Percentiles rank a stretch among this genome's conserved stretches.
phyloP scores from a whole-genome alignment of 2,888 invertebrate genomes.

The Drosophila merina region DNA sequence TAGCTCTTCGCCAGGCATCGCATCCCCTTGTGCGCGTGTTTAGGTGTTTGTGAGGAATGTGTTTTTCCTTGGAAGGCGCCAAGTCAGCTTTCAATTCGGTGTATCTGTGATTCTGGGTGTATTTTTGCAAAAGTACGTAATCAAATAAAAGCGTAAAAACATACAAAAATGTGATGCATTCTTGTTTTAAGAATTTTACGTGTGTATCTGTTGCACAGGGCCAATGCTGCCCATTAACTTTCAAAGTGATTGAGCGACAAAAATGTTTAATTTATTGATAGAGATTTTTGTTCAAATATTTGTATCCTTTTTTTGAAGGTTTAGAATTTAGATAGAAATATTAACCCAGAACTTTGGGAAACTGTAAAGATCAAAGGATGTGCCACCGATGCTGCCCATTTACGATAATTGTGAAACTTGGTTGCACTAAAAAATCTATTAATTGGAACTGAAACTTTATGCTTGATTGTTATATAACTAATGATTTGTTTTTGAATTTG shows the following conservation, averaged over 20 bases:
- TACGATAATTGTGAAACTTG: neutral
- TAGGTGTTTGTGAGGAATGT: slow-evolving; percentile 25
- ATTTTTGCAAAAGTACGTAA: slow-evolving; percentile 25
- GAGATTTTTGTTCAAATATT: neutral
- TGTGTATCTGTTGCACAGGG: slow-evolving; percentile 43
- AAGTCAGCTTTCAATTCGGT: slow-evolving; percentile 16
- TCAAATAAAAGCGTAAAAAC: neutral
- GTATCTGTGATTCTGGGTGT: slow-evolving; percentile 14
- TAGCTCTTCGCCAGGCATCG: slow-evolving; percentile 33
- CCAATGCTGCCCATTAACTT: slow-evolving; percentile 37
- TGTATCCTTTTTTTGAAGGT: neutral
- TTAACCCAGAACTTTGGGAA: neutral
- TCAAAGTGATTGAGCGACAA: neutral
- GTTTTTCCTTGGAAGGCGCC: slow-evolving; percentile 13
- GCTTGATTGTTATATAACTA: too few species aligned
- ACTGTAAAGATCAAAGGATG: neutral
- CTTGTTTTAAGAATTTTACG: neutral
- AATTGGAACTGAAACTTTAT: slow-evolving; percentile 17
- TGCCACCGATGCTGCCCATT: slow-evolving; percentile 15
- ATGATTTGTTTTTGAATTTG: neutral
- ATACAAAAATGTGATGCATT: neutral
- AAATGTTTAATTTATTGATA: neutral
- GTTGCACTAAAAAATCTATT: neutral
- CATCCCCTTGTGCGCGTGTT: slow-evolving; percentile 11
- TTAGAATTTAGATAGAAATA: neutral